phyloP scores from a whole-genome alignment of 2,888 invertebrate species.

The Volucella zonaria region DNA sequence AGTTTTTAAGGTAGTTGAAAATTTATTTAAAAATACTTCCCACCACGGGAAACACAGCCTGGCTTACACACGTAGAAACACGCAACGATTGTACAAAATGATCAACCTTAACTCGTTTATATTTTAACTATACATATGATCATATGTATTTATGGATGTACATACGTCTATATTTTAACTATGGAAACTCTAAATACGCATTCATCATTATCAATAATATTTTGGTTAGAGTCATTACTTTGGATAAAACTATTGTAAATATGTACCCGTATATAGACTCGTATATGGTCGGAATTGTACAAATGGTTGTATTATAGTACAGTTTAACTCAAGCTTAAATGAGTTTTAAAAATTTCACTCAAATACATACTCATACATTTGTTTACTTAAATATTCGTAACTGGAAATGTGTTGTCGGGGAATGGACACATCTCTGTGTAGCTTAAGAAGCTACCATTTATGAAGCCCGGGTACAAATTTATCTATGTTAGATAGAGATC shows the following conservation, averaged over 20 bases:
- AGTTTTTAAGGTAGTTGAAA: conserved; percentile 79
- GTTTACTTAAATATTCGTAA: conserved; percentile 4
- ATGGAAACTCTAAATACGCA: conserved; percentile 21
- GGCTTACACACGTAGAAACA: conserved; percentile 62
- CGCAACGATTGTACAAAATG: conserved; percentile 51
- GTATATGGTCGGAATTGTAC: conserved; percentile 14
- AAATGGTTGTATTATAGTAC: conserved; percentile 1
- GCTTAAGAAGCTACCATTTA: neutral
- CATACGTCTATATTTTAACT: conserved; percentile 12
- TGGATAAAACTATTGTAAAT: conserved; percentile 5
- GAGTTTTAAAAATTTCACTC: conserved; percentile 36
- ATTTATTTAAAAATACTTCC: conserved; percentile 81
- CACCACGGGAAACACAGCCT: conserved; percentile 54
- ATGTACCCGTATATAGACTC: too few species aligned
- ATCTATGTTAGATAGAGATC: too few species aligned
- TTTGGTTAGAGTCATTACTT: conserved; percentile 1
- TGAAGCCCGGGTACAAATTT: neutral
- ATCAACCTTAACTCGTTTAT: conserved; percentile 35
- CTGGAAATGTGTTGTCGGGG: neutral
- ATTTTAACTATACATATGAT: conserved; percentile 13
- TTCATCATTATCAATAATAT: conserved; percentile 43
- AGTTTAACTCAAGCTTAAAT: conserved; percentile 7
- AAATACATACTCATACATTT: conserved; percentile 3
- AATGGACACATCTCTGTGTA: neutral
- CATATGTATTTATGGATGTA: neutral